Percentiles rank a stretch among this genome's conserved stretches.
These are phyloP conservation scores for Perodicticus potto DNA, from an alignment of 2,797 vertebrate genomes.

Conservation along the genomic window DNA sequence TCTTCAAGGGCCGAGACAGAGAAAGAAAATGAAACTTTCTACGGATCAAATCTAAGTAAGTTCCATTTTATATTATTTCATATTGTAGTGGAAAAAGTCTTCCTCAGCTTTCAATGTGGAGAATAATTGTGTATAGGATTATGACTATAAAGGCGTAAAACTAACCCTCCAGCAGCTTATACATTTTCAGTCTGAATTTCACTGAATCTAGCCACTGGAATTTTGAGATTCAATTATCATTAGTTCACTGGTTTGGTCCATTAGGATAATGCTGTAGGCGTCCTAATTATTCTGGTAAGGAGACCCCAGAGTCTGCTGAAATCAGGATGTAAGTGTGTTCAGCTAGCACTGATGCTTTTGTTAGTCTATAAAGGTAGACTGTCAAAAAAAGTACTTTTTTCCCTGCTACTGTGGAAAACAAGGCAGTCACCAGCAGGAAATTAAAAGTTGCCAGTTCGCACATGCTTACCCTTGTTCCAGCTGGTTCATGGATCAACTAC, in stretches of 20 bases:
- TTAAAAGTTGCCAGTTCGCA: slow-evolving; percentile 14
- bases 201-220: background rate
- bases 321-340: background rate
- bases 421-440: slow-evolving; percentile 56
- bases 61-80: background rate
- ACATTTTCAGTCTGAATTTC: background rate
- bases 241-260: background rate
- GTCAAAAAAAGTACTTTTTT: background rate
- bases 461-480: background rate
- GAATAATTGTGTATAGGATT: background rate
- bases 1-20: background rate
- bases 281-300: background rate
- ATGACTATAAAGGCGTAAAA: background rate
- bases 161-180: background rate
- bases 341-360: background rate
- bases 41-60: background rate
- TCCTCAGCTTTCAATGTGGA: background rate
- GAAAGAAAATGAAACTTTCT: background rate
- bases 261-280: background rate
- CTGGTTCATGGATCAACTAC: background rate
- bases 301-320: background rate
- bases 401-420: slow-evolving; percentile 49
- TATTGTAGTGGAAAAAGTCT: background rate
- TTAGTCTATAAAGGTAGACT: slow-evolving; percentile 22
- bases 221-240: background rate